Conservation (phyloP, 2,797 vertebrate species). For the Pitangus sulphuratus region DNA sequence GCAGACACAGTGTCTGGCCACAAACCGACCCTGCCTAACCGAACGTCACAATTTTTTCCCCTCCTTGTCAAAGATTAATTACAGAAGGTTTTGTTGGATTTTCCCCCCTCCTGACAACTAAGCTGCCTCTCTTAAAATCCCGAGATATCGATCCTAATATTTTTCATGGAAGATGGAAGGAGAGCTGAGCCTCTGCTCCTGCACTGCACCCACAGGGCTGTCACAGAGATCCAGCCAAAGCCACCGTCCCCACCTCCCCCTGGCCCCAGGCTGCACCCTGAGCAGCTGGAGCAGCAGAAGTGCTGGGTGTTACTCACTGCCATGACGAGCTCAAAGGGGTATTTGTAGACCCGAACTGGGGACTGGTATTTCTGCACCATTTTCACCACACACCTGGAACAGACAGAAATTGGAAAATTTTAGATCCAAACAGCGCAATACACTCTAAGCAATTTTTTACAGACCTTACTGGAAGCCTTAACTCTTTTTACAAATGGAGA, state of each 20-base stretch:
- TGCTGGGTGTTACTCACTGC: conserved; percentile 85
- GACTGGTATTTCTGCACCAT: conserved; percentile 99
- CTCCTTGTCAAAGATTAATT: neutral
- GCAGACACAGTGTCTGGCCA: neutral
- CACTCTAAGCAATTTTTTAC: neutral
- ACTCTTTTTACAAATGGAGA: neutral
- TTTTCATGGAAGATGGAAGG: neutral
- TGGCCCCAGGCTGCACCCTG: neutral
- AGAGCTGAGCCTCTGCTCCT: neutral
- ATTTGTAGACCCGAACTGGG: conserved; percentile 95
- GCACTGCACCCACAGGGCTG: neutral
- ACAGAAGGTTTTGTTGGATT: neutral
- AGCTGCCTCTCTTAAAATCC: neutral
- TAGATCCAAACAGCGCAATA: fast-evolving
- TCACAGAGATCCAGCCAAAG: neutral
- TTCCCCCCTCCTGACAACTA: neutral
- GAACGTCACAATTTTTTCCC: neutral
- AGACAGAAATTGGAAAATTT: neutral
- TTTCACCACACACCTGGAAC: conserved; percentile 31
- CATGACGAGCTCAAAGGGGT: conserved; percentile 97
- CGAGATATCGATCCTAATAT: neutral
- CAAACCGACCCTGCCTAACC: neutral
- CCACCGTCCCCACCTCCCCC: neutral
- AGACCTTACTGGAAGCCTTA: neutral
- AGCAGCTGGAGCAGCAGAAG: neutral